phyloP scores from a whole-genome alignment of 2,113 vertebrate genomes.

The human region DNA sequence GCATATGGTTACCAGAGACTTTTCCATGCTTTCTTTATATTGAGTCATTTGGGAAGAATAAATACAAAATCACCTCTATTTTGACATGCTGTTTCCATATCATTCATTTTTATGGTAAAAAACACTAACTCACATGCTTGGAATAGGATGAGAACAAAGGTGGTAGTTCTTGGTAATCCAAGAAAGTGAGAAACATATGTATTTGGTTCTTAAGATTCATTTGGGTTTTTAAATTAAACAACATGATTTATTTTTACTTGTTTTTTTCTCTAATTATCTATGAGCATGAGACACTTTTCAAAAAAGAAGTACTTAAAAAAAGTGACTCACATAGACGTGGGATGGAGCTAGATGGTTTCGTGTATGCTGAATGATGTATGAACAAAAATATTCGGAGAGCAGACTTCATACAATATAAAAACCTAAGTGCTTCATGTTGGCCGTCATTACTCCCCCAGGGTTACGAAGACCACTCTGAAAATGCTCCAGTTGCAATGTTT shows the following conservation, averaged over 20 bases:
- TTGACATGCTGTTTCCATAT: conserved; percentile 34
- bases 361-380: conserved; percentile 50
- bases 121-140: conserved; percentile 47
- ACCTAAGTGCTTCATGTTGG: conserved; percentile 14
- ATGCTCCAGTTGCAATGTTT: not conserved
- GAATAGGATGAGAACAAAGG: conserved; percentile 63
- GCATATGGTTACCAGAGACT: not conserved
- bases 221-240: conserved; percentile 72
- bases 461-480: conserved; percentile 42
- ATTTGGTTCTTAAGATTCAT: conserved; percentile 76
- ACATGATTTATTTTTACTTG: conserved; percentile 74
- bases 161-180: conserved; percentile 72
- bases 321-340: conserved; percentile 76
- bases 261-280: conserved; percentile 70
- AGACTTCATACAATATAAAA: conserved; percentile 20
- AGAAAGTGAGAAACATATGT: conserved; percentile 74
- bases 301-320: conserved; percentile 75
- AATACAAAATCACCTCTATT: conserved; percentile 51
- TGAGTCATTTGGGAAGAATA: conserved; percentile 54
- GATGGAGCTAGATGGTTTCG: conserved; percentile 58
- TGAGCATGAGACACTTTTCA: conserved; percentile 59
- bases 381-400: conserved; percentile 63
- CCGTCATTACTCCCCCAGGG: not conserved
- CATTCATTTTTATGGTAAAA: conserved; percentile 51
- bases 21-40: conserved; percentile 54